Evolutionary conservation across 2,113 vertebrate genomes (phyloP), one percentile per base, ranked within the genome.

Genomic region (Indicator indicator): DNA sequence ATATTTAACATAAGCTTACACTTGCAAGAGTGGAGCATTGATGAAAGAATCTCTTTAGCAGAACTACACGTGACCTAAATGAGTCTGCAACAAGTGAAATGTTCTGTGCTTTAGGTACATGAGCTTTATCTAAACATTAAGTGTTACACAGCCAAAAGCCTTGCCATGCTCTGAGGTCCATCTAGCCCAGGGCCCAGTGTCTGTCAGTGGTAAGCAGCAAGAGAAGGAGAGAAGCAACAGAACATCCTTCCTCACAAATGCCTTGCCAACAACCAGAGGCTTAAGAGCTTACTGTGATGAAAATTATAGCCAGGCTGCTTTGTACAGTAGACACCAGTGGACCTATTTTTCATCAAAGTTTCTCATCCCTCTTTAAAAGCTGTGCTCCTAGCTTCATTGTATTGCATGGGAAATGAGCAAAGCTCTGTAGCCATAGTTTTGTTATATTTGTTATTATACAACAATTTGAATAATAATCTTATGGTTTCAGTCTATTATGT

Each of bases 221-320:
- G 80, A 32, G 52, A 84, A 90, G 55, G 50, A 86, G 92, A 92
- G 83, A 54, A 86, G 76, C 90, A 95, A 56, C 63, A 86, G 69
- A 88, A 81, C 65, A 71, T 88, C 86, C 70, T 70, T 93, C 88
- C 74, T 54, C 54, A 83, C 69, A 93, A 91, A 94, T 24, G 33
- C 73, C 79, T 83, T 62, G 67, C 65, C 62, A 92, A 48, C 60
- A 90, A 67, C 28, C 83, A 60, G 64, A 88, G 69, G 23, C 64
- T 88, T 68, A 87, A 71, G 83, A 77, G 60, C 46, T 70, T 70
- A 52, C 68, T 19, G 46, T 90, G 26, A 32, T 60, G 69, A 90
- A 90, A 93, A 58, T 83, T 81, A 81, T 60, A 74, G 50, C 62
- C 88, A 86, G 90, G 6, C 62, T 71, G 5, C 65, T 90, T 81